Conservation (phyloP, 2,888 invertebrate genomes). For the Zaprionus lineosus region DNA sequence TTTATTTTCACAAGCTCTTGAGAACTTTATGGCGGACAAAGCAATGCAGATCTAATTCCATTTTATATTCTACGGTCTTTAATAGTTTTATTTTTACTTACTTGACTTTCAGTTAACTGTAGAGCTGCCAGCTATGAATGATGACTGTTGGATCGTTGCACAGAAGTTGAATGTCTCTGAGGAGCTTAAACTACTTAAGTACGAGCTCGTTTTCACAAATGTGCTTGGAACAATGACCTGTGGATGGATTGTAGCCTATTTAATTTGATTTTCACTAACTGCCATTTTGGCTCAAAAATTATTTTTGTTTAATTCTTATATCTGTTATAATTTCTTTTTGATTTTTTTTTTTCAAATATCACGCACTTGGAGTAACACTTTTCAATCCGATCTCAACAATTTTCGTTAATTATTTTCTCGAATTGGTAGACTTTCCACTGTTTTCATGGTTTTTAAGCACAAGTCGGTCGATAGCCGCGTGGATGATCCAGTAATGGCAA, state of each 20-base stretch:
- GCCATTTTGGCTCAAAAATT: constrained; percentile 49
- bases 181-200: constrained; percentile 9
- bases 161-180: constrained; percentile 23
- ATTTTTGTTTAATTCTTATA: constrained; percentile 1
- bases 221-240: constrained; percentile 44
- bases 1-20: too few species aligned
- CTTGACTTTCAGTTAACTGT: constrained; percentile 49
- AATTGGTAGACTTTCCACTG: constrained; percentile 53
- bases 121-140: constrained; percentile 40
- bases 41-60: too few species aligned
- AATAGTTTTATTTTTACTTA: constrained; percentile 42
- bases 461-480: constrained; percentile 39
- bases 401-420: constrained; percentile 49
- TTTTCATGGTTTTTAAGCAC: constrained; percentile 65
- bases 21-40: too few species aligned
- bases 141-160: constrained; percentile 40
- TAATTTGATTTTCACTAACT: constrained; percentile 59
- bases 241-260: constrained; percentile 29
- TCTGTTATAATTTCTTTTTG: not conserved
- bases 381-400: constrained; percentile 30
- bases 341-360: constrained; percentile 21
- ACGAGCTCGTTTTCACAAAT: constrained; percentile 30
- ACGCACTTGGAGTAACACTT: constrained; percentile 43
- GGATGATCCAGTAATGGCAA: constrained; percentile 42
- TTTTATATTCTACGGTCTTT: too few species aligned